Evolutionary conservation across 2,113 vertebrate species (phyloP).

Genomic region (Aspiorhynchus laticeps): DNA sequence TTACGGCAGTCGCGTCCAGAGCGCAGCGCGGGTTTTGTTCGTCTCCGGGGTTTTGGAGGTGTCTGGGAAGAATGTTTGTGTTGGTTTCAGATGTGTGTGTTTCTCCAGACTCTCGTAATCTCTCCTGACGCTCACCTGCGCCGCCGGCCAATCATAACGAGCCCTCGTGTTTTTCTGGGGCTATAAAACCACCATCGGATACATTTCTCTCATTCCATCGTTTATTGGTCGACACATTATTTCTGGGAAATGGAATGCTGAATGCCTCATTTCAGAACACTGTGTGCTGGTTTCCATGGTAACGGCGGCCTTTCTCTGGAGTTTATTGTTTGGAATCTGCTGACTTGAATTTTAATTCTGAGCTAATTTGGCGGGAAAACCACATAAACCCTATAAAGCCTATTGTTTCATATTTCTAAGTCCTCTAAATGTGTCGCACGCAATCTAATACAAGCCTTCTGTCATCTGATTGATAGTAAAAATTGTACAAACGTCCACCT

Average conservation of each 20-base stretch:
- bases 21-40: background rate
- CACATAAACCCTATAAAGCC: background rate
- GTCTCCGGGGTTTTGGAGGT: slow-evolving; percentile 10
- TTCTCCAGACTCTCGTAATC: background rate
- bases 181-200: background rate
- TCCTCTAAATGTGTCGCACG: too few relatives aligned
- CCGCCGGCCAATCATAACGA: background rate
- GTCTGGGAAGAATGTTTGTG: slow-evolving; percentile 28
- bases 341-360: background rate
- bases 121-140: background rate
- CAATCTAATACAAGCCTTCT: too few relatives aligned
- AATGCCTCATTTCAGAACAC: background rate
- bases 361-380: background rate
- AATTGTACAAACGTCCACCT: too few relatives aligned
- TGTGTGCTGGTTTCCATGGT: background rate
- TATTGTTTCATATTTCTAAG: too few relatives aligned
- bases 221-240: background rate
- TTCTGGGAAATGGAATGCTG: background rate
- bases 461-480: background rate
- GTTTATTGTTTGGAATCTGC: slow-evolving; percentile 11
- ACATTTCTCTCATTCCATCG: background rate
- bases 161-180: background rate
- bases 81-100: background rate
- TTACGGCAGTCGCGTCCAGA: background rate
- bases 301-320: background rate